Evolutionary conservation across 2,888 invertebrate species (phyloP), one percentile per base, ranked within the genome.

Genomic region (Pharmacophagus antenor): DNA sequence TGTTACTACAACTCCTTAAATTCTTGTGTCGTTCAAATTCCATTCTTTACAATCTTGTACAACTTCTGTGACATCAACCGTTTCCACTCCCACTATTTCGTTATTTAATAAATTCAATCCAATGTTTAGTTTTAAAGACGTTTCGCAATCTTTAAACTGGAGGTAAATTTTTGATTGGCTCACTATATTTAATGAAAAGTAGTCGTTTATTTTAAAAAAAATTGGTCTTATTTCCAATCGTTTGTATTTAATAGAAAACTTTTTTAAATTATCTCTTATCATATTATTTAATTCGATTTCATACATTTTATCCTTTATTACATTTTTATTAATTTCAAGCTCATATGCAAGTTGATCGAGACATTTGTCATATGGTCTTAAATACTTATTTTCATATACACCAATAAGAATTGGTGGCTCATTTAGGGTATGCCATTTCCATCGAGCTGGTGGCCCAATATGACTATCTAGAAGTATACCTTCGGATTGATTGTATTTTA

Each of bases 71-170:
- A 74, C 58, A 1, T 80, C 80, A 2, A 66, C 61, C 0, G 62
- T 63, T 2, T 74, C 69, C 0, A 69, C 85, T 73, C 74, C 87
- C 68, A 72, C 77, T 71, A 74, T 88, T 75, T 75, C 89, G 73
- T 74, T 80, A 75, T 68, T 88, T 67, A 72, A 80, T 72, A 82
- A 77, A 67, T 55, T 70, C 90, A 80, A 85, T 65, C 80, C 91
- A 71, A 72, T 62, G 63, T 83, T 76, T 10, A 83, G 49, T 55
- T 79, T 84, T 0, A 82, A 37, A 21, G 61, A 68, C 0, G 62
- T 65, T 2, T 62, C 42, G 0, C 74, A 74, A 27, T 74, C 72
- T 58, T 76, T 70, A 62, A 77, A 85, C 2, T 70, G 10, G 8
- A 85, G 58, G 37, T 72, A 65, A n/a, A 86, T 74, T 37, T 74